phyloP scores from a whole-genome alignment of 2,888 invertebrate species.

The Andrena hattorfiana region DNA sequence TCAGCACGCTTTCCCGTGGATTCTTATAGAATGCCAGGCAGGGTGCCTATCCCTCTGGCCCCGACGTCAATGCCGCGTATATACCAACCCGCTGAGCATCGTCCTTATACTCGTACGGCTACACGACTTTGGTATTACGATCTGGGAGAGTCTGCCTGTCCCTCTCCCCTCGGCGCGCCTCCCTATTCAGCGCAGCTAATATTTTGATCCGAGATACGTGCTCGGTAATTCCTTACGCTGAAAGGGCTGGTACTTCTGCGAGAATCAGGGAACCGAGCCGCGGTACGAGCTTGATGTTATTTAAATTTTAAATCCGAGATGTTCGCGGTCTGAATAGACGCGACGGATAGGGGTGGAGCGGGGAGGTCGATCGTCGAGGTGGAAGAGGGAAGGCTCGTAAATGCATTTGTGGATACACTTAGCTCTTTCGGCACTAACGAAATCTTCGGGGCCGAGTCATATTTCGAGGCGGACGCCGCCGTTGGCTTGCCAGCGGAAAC shows the following conservation, averaged over 20 bases:
- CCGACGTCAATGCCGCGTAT: constrained; percentile 43
- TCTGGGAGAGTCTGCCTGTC: constrained; percentile 10
- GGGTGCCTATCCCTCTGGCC: constrained; percentile 8
- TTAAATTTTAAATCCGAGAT: constrained; percentile 54
- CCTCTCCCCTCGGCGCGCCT: neutral
- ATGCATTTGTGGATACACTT: constrained; percentile 18
- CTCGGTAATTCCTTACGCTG: constrained; percentile 26
- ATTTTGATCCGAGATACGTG: constrained; percentile 66
- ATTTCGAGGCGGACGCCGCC: constrained; percentile 20
- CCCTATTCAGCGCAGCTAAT: constrained; percentile 60
- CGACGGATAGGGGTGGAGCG: neutral
- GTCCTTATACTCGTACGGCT: constrained; percentile 36
- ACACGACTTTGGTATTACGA: constrained; percentile 54
- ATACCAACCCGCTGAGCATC: constrained; percentile 33
- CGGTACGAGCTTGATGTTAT: constrained; percentile 45
- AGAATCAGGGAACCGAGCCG: constrained; percentile 6
- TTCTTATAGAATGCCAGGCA: constrained; percentile 27
- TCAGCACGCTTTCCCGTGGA: constrained; percentile 15
- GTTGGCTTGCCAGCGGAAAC: constrained; percentile 25
- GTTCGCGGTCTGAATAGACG: constrained; percentile 29
- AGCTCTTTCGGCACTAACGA: constrained; percentile 32
- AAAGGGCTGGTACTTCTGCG: constrained; percentile 29
- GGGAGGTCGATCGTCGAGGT: constrained; percentile 7
- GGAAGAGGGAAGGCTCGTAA: constrained; percentile 5
- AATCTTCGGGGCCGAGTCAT: constrained; percentile 37